Percentiles rank a stretch among this genome's conserved stretches.
Conservation (phyloP, 1,140 invertebrate species). For the Aphis gossypii region DNA sequence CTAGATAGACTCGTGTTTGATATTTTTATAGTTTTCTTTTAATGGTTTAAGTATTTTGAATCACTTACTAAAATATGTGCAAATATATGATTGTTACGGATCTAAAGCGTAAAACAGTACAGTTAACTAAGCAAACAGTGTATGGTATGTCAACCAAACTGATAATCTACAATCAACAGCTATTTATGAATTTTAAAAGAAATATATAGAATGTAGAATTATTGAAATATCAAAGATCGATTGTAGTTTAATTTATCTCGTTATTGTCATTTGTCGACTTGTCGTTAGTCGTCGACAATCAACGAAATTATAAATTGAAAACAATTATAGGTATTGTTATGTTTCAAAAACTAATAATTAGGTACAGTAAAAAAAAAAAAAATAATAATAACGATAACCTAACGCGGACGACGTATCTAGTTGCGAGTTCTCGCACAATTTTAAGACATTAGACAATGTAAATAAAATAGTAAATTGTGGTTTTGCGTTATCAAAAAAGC, state of each 20-base stretch:
- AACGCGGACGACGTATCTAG: too few species aligned
- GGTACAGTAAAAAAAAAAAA: too few species aligned
- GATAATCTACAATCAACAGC: neutral
- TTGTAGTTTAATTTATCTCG: too few species aligned
- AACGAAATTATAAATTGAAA: too few species aligned
- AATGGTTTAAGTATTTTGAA: neutral
- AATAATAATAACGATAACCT: too few species aligned
- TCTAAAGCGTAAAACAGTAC: neutral
- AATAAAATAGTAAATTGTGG: neutral
- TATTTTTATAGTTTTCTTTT: too few species aligned
- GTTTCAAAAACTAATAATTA: neutral
- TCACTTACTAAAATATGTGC: neutral
- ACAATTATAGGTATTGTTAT: neutral
- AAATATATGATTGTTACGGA: neutral
- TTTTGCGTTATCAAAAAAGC: constrained; percentile 31
- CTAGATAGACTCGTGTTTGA: neutral
- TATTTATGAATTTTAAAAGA: neutral
- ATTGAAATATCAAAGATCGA: neutral
- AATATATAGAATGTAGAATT: neutral
- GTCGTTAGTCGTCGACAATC: too few species aligned
- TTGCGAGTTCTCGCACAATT: too few species aligned
- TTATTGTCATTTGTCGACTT: too few species aligned
- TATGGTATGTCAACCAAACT: neutral
- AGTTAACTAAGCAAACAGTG: neutral
- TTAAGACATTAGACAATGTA: too few species aligned